Base-by-base conservation (phyloP, 2,888 invertebrate genomes). In the Ectemnius lituratus region DNA sequence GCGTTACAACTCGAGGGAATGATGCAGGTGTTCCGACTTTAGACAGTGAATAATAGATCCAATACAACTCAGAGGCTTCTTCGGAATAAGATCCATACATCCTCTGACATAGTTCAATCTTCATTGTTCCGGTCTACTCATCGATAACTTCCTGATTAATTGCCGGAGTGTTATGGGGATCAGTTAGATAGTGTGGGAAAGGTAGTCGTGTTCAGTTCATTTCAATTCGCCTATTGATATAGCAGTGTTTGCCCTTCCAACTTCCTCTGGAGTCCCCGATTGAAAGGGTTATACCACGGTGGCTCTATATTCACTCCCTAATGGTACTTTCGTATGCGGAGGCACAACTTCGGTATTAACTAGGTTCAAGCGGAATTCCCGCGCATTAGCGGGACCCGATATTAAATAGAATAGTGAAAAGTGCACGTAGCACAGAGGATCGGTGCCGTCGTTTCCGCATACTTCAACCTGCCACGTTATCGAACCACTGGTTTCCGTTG, bases 301-400 rank as follows among this genome's bases (percentile, higher is more conserved):
- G 37, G 8, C 37, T 0, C 46, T 20, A 49, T 45, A 70, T 18
- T 66, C 57, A 57, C 65, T 63, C 59, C 61, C 27, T 62, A 60
- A 76, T 68, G 67, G 65, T 62, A 65, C 67, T 62, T 20, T 47
- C 62, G 52, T 67, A 65, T 66, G 66, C 57, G 14, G 56, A 27
- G 61, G 67, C 62, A 59, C 49, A 49, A 23, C 27, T 67, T 62
- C 23, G 60, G 59, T 23, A 57, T 72, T 72, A 67, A 72, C 61
- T 8, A 6, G 37, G 37, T 37, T 11, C 11, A 37, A 6, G 52
- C 59, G 59, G 47, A 11, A 37, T 62, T 27, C 46, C 27, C 46
- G 60, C 52, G 56, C 59, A 27, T 37, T 37, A 37, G 37, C 37
- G 37, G 37, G 8, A 37, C 11, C 37, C 37, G 37, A 37, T 37